phyloP scores from a whole-genome alignment of 1,140 invertebrate species.

The Ganaspis sp. region DNA sequence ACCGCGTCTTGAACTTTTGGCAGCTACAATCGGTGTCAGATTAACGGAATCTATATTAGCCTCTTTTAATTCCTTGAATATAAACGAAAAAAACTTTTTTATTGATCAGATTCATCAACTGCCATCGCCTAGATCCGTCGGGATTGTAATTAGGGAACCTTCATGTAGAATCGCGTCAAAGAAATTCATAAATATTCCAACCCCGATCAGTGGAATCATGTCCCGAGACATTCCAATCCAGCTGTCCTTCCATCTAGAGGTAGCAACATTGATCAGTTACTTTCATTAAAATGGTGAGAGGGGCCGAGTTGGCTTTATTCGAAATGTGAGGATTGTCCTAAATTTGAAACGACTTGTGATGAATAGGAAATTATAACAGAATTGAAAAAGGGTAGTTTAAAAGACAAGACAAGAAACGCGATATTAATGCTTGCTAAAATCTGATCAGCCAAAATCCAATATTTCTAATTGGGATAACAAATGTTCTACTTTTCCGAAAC shows the following conservation, averaged over 20 bases:
- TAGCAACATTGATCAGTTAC: conserved; percentile 53
- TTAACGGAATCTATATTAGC: background rate
- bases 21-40: conserved; percentile 41
- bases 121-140: conserved; percentile 40
- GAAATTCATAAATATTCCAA: conserved; percentile 35
- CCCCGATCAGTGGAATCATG: conserved; percentile 34
- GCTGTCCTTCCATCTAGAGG: conserved; percentile 71
- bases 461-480: background rate
- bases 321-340: conserved; percentile 51
- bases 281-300: conserved; percentile 66
- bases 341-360: background rate
- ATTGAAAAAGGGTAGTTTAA: background rate
- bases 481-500: background rate
- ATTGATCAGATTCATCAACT: conserved; percentile 44
- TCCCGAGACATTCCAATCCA: conserved; percentile 60
- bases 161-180: conserved; percentile 40
- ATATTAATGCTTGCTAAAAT: background rate
- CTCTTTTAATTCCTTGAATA: background rate
- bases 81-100: conserved; percentile 24
- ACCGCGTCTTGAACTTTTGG: conserved; percentile 46
- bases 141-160: conserved; percentile 41
- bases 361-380: background rate
- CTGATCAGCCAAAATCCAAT: background rate
- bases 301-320: conserved; percentile 62
- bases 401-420: too few relatives aligned